Base-by-base conservation (phyloP, 2,113 vertebrate genomes). In the Gallinago undulata region DNA sequence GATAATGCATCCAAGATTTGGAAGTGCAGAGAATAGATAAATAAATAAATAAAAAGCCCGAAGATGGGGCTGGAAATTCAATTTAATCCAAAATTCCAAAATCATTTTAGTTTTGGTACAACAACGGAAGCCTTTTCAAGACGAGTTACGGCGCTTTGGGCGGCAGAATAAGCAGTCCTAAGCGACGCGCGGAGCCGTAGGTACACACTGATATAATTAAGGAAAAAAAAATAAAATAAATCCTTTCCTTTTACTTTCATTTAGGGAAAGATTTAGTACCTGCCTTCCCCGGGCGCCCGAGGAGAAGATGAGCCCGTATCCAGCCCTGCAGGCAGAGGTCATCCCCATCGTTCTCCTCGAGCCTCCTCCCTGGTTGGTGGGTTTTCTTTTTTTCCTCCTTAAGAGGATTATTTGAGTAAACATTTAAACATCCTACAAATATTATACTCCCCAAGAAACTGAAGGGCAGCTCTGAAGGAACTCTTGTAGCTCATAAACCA, bases 271-370 rank as follows among this genome's bases (percentile, higher is more conserved):
- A 37, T 33, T 43, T 19, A 50, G 17, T 13, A 39, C 31, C 45
- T 25, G 31, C 45, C 70, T n/a, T 47, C 59, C 33, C 17, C 19
- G 43, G n/a, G 33, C n/a, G 45, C 28, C 45, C 3, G 2, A n/a
- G 0, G 0, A 83, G 60, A 22, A 74, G 51, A 30, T 0, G 2
- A 59, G 45, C 35, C n/a, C 3, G 2, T 31, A 16, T 19, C 1
- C 4, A 68, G 67, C 62, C 64, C 67, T 31, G 53, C 67, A n/a
- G 37, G 64, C 50, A 59, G 31, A 0, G 10, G 7, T 63, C 59
- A 45, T 8, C 62, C 25, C 13, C 17, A 41, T 74, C 19, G 5
- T 64, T n/a, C 83, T 53, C 24, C 48, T 69, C 50, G 19, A 73
- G 70, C 22, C 55, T 90, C 74, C 78, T 51, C 67, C 81, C 76